phyloP scores from a whole-genome alignment of 2,797 vertebrate genomes.

The Channa striata region DNA sequence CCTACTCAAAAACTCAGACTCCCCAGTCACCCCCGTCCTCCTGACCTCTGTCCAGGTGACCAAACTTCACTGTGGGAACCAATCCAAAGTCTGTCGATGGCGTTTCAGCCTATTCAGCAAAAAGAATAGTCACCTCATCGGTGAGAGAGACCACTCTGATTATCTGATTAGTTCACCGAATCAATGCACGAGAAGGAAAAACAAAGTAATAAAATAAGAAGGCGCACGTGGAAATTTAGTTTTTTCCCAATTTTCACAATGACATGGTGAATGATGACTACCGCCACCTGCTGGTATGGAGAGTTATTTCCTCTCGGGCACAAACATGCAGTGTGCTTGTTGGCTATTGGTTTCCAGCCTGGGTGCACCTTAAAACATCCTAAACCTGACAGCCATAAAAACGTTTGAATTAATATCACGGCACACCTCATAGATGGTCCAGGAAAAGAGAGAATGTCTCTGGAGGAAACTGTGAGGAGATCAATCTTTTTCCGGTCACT shows the following conservation, averaged over 20 bases:
- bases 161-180: no score
- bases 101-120: constrained; percentile 25
- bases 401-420: constrained; percentile 30
- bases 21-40: constrained; percentile 49
- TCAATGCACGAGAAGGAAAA: no score
- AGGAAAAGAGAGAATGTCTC: constrained; percentile 41
- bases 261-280: no score
- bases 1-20: constrained; percentile 29
- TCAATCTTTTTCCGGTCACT: constrained; percentile 53
- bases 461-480: constrained; percentile 48
- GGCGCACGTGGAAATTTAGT: no score
- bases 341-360: constrained; percentile 24
- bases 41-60: constrained; percentile 46
- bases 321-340: constrained; percentile 12
- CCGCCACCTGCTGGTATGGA: no score
- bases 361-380: constrained; percentile 21
- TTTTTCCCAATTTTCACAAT: no score
- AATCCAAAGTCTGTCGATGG: no score
- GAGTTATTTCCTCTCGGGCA: no score
- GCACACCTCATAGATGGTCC: constrained; percentile 26
- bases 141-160: no score
- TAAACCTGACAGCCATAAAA: constrained; percentile 34
- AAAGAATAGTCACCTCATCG: no score
- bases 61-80: no score
- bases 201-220: no score